A percentile compares a stretch with the other conserved stretches of the same genome.
Conservation (phyloP, 2,888 invertebrate species). For the Rhyacophila evoluta region DNA sequence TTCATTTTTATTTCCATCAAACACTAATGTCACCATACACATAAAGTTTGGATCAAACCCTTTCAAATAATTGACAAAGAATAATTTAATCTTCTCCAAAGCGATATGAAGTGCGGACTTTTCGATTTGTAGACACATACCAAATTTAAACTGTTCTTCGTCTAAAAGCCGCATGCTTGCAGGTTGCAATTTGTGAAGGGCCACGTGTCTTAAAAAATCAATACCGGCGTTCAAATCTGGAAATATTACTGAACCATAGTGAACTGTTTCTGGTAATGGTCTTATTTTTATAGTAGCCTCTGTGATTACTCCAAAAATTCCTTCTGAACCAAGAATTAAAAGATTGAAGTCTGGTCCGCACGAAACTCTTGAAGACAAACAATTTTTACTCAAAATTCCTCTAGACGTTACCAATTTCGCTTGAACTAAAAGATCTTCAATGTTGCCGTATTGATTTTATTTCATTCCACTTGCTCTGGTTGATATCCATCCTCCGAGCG, state of each 20-base stretch:
- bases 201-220: constrained; percentile 87
- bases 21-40: constrained; percentile 92
- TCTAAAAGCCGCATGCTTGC: constrained; percentile 97
- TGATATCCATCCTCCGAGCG: constrained; percentile 97
- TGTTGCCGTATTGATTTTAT: constrained; percentile 98
- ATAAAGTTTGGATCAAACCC: constrained; percentile 84
- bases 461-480: constrained; percentile 99
- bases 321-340: constrained; percentile 90
- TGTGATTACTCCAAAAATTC: constrained; percentile 94
- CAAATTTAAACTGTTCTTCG: constrained; percentile 97
- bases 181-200: constrained; percentile 86
- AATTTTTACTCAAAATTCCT: constrained; percentile 86
- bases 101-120: constrained; percentile 74
- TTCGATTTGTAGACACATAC: constrained; percentile 79
- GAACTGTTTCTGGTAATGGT: constrained; percentile 84
- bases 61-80: constrained; percentile 89
- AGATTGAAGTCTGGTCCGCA: constrained; percentile 97
- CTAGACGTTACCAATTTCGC: constrained; percentile 87
- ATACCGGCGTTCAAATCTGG: constrained; percentile 93
- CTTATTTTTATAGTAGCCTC: constrained; percentile 91
- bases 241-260: constrained; percentile 95
- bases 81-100: constrained; percentile 84
- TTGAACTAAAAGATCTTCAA: constrained; percentile 93
- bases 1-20: constrained; percentile 84
- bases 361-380: constrained; percentile 89